phyloP scores from a whole-genome alignment of 2,797 vertebrate genomes.

The Amniataba percoides region DNA sequence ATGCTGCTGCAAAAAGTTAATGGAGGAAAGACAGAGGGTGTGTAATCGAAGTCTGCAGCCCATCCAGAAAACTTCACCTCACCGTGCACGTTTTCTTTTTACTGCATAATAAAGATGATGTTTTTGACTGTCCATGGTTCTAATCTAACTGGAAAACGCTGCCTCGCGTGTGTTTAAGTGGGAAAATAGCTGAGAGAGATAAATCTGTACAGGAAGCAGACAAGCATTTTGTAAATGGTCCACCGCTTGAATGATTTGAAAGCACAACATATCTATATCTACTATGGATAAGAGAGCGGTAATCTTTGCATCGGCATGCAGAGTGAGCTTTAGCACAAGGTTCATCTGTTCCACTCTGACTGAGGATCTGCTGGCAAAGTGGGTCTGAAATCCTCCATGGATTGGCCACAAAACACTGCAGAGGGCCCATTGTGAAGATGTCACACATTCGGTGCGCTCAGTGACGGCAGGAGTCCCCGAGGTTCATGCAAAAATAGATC shows the following conservation, averaged over 20 bases:
- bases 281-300: conserved; percentile 17
- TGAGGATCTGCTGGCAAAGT: conserved; percentile 58
- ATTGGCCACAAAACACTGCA: conserved; percentile 42
- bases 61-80: too few relatives aligned
- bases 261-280: background rate
- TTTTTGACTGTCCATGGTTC: conserved; percentile 11
- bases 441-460: conserved; percentile 59
- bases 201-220: conserved; percentile 6
- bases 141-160: conserved; percentile 8
- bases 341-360: conserved; percentile 37
- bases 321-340: conserved; percentile 2
- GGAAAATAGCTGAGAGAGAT: background rate
- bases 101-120: background rate
- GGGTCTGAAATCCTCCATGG: conserved; percentile 59
- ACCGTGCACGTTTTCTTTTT: too few relatives aligned
- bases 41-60: too few relatives aligned
- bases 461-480: conserved; percentile 54
- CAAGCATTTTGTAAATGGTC: conserved; percentile 29
- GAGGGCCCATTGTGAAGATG: conserved; percentile 63
- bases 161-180: background rate
- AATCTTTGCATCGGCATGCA: conserved; percentile 6
- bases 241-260: conserved; percentile 20
- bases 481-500: conserved; percentile 71
- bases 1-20: too few relatives aligned
- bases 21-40: too few relatives aligned